A percentile compares a stretch with the other conserved stretches of the same genome.
phyloP scores from a whole-genome alignment of 2,888 invertebrate genomes.

The Orthonychiurus folsomi region DNA sequence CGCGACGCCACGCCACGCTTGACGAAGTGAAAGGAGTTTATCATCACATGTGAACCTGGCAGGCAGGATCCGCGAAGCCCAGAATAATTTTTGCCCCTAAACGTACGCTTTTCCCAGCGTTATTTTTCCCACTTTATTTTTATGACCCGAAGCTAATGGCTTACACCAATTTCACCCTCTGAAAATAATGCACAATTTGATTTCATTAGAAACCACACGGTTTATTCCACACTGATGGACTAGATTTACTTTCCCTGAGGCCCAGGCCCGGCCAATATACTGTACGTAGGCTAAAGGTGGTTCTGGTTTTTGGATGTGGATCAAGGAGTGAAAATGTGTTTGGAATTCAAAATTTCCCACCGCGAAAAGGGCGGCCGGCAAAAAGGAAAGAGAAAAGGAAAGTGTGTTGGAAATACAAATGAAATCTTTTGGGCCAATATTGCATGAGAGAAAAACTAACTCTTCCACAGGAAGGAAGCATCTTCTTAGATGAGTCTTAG shows the following conservation, averaged over 20 bases:
- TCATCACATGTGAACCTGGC: no score
- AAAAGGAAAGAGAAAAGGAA: background rate
- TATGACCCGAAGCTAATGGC: background rate
- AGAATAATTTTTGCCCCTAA: no score
- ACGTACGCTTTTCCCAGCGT: no score
- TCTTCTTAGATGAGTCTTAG: background rate
- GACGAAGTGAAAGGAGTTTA: no score
- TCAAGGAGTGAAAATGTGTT: conserved; percentile 1
- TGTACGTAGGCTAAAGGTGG: background rate
- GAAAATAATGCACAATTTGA: background rate
- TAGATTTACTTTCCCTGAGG: no score
- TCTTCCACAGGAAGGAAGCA: background rate
- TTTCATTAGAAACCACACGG: background rate
- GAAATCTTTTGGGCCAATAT: background rate
- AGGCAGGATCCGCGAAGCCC: no score
- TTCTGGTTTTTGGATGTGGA: background rate
- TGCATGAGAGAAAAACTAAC: background rate
- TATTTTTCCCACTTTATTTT: no score
- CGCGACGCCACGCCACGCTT: no score
- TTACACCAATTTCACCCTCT: background rate
- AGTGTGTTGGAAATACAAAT: conserved; percentile 1
- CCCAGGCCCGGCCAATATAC: no score
- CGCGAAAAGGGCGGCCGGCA: background rate
- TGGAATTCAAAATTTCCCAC: background rate
- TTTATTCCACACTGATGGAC: no score